Base-by-base conservation (phyloP, 1,140 invertebrate genomes). In the Caenorhabditis latens region DNA sequence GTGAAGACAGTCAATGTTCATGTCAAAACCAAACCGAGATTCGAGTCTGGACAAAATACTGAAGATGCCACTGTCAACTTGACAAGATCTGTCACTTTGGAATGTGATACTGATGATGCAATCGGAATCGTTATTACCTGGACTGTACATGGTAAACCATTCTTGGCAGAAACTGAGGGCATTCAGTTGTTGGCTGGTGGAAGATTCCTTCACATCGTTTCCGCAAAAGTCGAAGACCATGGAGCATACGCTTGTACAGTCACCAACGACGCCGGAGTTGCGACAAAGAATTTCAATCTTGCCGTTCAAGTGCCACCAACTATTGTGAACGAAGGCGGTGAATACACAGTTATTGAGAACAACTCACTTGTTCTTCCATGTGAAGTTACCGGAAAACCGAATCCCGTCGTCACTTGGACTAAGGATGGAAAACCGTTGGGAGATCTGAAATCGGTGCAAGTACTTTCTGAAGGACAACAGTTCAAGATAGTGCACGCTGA, bases 211-310 rank as follows among this genome's bases (percentile, higher is more conserved):
- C 91, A 92, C 87, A 93, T 94, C 85, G 86, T 86, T 13, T 90
- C 92, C 58, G 90, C 95, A 21, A 93, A 93, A 65, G 94, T 95
- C 57, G 83, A 86, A 4, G 90, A 90, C 57, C 84, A 88, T 19
- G 90, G 90, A 8, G 48, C 57, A 13, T 90, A 87, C 67, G 24
- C 71, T 11, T 90, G 90, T 67, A 58, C 83, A 19, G 90, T 87
- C 0, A 86, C 87, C 5, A 91, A 91, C 89, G 87, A 90, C 8
- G 93, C 93, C 48, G 94, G 94, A 40, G 90, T 90, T 87, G 89
- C 90, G 2, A 90, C 89, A 8, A 92, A 93, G 82, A 88, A 90
- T 14, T 91, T 93, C 42, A 90, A 91, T 21, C 83, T 94, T 0
- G 90, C 90, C 58, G 91, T 94, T 86, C 90, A 93, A 67, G 90